Evolutionary conservation across 2,113 vertebrate species (phyloP).

Genomic region (Pao palembangensis): DNA sequence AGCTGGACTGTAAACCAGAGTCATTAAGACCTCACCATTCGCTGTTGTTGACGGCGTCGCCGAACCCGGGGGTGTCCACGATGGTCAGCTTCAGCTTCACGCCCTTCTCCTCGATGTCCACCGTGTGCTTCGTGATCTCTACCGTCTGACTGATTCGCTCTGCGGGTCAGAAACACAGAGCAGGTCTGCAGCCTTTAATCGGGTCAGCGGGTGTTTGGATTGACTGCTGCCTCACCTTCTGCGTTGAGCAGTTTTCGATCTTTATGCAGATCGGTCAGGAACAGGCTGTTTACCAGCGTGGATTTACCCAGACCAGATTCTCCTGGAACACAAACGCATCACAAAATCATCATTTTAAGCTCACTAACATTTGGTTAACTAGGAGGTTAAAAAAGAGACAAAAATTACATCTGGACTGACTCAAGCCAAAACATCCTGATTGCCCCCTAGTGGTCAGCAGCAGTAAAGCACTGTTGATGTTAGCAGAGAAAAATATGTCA

Average conservation of each 20-base stretch:
- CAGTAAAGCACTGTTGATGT: too few relatives aligned
- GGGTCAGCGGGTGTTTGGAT: too few relatives aligned
- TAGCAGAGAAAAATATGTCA: too few relatives aligned
- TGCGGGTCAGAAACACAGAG: conserved; percentile 35
- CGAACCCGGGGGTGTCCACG: conserved; percentile 69
- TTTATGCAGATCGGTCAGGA: conserved; percentile 71
- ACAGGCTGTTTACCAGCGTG: conserved; percentile 78
- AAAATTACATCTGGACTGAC: too few relatives aligned
- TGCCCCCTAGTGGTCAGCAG: too few relatives aligned
- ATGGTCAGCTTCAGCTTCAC: conserved; percentile 73
- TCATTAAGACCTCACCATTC: conserved; percentile 50
- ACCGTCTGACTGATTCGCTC: conserved; percentile 90
- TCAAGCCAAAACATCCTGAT: too few relatives aligned
- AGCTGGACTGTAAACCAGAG: too few relatives aligned
- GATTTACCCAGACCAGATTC: conserved; percentile 93
- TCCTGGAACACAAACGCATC: conserved; percentile 65
- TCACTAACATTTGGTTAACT: too few relatives aligned
- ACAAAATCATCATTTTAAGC: too few relatives aligned
- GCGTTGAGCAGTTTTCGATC: conserved; percentile 70
- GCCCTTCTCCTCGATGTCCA: conserved; percentile 83
- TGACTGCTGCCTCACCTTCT: conserved; percentile 65
- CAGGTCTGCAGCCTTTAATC: not conserved
- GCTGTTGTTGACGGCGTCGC: conserved; percentile 71
- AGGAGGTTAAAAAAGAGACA: too few relatives aligned
- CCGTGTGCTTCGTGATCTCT: conserved; percentile 88